phyloP scores from a whole-genome alignment of 2,888 invertebrate species.

The Idaea straminata region DNA sequence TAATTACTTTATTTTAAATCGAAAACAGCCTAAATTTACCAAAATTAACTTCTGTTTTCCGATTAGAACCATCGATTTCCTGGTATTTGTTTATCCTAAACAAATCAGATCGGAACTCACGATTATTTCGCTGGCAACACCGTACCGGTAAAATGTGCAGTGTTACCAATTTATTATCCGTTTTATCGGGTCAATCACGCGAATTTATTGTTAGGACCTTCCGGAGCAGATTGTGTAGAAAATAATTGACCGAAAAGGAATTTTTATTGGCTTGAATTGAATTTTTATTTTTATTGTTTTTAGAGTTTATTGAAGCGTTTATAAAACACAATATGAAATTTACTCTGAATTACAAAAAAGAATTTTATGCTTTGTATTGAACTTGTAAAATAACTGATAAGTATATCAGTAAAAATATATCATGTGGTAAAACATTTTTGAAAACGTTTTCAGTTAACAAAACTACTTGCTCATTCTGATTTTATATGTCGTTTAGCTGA shows the following conservation, averaged over 20 bases:
- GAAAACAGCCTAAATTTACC: background rate
- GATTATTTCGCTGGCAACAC: background rate
- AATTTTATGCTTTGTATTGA: no score
- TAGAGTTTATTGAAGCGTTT: background rate
- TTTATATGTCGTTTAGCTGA: no score
- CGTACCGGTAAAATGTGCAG: constrained; percentile 1
- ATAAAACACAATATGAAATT: background rate
- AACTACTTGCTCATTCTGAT: no score
- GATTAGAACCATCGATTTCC: background rate
- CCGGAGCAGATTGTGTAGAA: background rate
- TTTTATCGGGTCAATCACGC: constrained; percentile 1
- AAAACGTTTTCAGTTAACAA: no score
- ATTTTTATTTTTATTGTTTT: background rate
- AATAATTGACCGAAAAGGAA: background rate
- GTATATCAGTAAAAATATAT: no score
- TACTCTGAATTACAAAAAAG: no score
- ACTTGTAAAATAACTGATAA: no score
- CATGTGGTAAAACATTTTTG: no score
- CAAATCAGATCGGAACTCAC: background rate
- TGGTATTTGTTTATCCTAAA: background rate
- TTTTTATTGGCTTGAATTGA: constrained; percentile 2
- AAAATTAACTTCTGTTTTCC: background rate
- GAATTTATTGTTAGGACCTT: constrained; percentile 1
- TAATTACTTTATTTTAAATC: background rate
- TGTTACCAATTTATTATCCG: constrained; percentile 3